Evolutionary conservation across 2,797 vertebrate genomes (phyloP), one percentile per base, ranked within the genome.

Genomic region (Lates japonicus): DNA sequence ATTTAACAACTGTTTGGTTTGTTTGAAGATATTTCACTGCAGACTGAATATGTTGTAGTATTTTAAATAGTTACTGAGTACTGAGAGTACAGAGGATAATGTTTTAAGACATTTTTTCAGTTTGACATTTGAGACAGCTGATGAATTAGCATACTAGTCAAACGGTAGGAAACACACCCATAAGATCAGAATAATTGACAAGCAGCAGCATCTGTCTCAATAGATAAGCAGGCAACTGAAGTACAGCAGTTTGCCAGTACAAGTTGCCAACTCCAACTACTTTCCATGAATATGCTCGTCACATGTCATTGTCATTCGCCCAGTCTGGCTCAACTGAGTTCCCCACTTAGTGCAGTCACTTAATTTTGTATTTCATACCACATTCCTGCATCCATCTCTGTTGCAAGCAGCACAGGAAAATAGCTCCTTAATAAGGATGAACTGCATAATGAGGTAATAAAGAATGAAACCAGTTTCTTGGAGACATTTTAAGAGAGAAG

Each of bases 401-500:
- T 41, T 70, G 63, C 41, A 42, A 61, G 11, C 67, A 58, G 52
- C 54, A 49, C 33, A 63, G 73, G 57, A 72, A 70, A 66, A 63
- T 54, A 64, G 46, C 51, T 74, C 31, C 68, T 68, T 76, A 65
- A 73, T 65, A 59, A 73, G 51, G 48, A 67, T 66, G 44, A 60
- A 39, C 31, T 65, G 42, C 62, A 72, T 83, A 78, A 74, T 81
- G 51, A 71, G 52, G 14, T 48, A 68, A 71, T 78, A 48, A 61
- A 16, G 41, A 79, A 64, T 60, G 31, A 67, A 86, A 74, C 16
- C 51, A 62, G 11, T 70, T 84, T 57, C 7, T 42, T 55, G 31
- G n/a, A 55, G 39, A 58, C 29, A 41, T 35, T 63, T 19, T 42
- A 42, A 73, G 25, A 52, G 39, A 31, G 42, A 48, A 55, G 9